Conservation (phyloP, 2,797 vertebrate species). For the Pachyuromys duprasi region DNA sequence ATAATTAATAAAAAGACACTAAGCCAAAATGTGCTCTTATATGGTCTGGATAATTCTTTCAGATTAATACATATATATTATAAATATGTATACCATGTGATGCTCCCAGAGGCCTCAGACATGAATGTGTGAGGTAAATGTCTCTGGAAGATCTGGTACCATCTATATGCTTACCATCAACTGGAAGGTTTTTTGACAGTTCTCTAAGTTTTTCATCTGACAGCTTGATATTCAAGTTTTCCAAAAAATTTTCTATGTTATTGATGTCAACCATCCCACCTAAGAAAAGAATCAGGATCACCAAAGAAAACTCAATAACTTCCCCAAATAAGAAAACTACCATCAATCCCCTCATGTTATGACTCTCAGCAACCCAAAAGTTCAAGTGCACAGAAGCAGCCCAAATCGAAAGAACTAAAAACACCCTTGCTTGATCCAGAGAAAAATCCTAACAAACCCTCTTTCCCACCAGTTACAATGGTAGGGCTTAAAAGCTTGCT, state of each 20-base stretch:
- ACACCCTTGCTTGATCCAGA: neutral
- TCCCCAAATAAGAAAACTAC: neutral
- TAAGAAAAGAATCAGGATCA: slow-evolving; percentile 18
- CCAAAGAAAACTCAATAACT: neutral
- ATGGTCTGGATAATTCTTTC: neutral
- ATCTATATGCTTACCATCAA: neutral
- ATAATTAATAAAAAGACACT: slow-evolving; percentile 32
- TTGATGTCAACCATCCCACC: slow-evolving; percentile 22
- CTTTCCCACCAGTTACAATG: neutral
- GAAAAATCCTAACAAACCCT: neutral
- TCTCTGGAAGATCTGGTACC: neutral
- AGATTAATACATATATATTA: neutral
- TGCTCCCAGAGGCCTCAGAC: neutral
- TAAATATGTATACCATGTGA: neutral
- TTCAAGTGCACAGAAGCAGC: no score
- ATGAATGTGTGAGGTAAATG: neutral
- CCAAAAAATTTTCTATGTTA: slow-evolving; percentile 22
- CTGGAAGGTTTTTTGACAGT: slow-evolving; percentile 43
- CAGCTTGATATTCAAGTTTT: neutral
- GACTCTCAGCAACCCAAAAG: neutral
- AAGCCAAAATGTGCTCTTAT: neutral
- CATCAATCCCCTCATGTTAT: neutral
- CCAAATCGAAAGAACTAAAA: neutral
- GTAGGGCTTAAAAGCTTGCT: neutral
- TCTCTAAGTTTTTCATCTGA: slow-evolving; percentile 55